Conservation (phyloP, 2,113 vertebrate species). For the Thunnus thynnus region DNA sequence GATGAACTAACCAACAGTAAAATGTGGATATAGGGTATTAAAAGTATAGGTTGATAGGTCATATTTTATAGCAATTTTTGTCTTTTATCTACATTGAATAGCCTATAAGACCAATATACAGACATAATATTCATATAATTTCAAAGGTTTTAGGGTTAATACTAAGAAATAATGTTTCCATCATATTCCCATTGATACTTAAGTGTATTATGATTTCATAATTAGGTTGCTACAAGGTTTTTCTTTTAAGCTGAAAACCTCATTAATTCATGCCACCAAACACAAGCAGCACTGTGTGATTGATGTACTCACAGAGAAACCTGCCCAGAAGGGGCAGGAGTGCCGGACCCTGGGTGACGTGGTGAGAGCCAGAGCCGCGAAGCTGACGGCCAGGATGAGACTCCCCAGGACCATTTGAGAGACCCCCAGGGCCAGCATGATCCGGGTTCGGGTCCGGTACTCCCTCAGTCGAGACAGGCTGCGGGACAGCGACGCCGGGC, state of each 20-base stretch:
- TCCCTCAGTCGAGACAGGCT: conserved; percentile 92
- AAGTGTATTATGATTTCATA: background rate
- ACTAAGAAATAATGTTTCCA: no score
- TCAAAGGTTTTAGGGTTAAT: no score
- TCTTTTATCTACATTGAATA: no score
- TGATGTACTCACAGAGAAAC: conserved; percentile 94
- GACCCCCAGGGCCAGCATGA: conserved; percentile 94
- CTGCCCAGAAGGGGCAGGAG: conserved; percentile 98
- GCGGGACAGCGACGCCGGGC: conserved; percentile 91
- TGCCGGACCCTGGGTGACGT: conserved; percentile 95
- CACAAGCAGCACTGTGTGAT: background rate
- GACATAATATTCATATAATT: no score
- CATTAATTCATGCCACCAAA: background rate
- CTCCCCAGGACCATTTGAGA: conserved; percentile 97
- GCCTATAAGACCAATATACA: background rate
- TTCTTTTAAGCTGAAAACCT: background rate
- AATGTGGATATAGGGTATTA: no score
- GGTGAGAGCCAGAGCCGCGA: conserved; percentile 96
- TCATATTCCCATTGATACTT: background rate
- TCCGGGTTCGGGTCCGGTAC: conserved; percentile 91
- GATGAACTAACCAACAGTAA: background rate
- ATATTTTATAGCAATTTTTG: no score
- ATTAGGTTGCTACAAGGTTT: no score
- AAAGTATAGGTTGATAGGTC: background rate
- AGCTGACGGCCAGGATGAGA: conserved; percentile 97